Percentiles rank a stretch among this genome's conserved stretches.
These are phyloP conservation scores for Aphrophora alni DNA, from an alignment of 2,888 invertebrate species.

Conservation along the genomic window DNA sequence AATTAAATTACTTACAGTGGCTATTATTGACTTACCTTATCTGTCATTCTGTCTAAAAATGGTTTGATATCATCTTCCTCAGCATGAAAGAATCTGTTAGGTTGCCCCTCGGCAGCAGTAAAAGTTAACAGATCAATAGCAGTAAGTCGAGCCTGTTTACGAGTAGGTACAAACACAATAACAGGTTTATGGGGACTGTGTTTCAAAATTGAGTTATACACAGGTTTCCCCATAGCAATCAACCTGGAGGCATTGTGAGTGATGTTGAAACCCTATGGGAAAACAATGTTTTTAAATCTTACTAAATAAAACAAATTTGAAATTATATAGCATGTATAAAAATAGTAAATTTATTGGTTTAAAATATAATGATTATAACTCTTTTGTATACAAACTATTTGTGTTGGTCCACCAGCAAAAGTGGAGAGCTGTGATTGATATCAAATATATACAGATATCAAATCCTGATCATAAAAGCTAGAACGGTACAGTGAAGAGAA, in stretches of 20 bases:
- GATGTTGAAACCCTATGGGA: constrained; percentile 86
- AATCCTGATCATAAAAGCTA: too few species aligned
- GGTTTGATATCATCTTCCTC: constrained; percentile 85
- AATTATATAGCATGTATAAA: too few species aligned
- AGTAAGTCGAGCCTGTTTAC: constrained; percentile 90
- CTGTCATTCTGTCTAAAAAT: constrained; percentile 85
- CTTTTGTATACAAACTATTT: too few species aligned
- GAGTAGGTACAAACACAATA: constrained; percentile 88
- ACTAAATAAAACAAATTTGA: neutral
- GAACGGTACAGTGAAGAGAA: too few species aligned
- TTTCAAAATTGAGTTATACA: constrained; percentile 89
- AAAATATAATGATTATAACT: too few species aligned
- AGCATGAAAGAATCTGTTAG: constrained; percentile 89
- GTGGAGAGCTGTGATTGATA: too few species aligned
- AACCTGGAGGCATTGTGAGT: constrained; percentile 96
- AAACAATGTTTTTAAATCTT: neutral
- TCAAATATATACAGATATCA: too few species aligned
- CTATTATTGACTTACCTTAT: constrained; percentile 73
- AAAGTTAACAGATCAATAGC: constrained; percentile 96
- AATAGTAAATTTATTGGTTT: too few species aligned
- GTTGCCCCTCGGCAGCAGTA: constrained; percentile 87
- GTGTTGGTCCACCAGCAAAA: too few species aligned
- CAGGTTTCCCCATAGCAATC: constrained; percentile 97
- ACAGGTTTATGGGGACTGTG: constrained; percentile 85
- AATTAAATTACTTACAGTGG: too few species aligned